Conservation (phyloP, 2,797 vertebrate species). For the Poecile montanus region DNA sequence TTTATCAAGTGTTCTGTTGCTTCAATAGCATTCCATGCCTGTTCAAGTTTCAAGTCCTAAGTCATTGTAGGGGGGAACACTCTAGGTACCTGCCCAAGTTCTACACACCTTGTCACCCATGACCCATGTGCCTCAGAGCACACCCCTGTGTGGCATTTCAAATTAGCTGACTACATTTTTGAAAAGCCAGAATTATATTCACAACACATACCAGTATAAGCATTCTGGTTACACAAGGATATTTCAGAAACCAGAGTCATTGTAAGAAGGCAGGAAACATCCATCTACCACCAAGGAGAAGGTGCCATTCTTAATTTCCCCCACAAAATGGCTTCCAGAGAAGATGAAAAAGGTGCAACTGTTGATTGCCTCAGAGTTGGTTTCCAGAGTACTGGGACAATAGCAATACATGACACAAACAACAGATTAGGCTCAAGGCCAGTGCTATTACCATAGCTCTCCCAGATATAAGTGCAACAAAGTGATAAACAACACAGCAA, state of each 20-base stretch:
- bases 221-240: background rate
- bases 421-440: background rate
- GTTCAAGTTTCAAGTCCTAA: background rate
- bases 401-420: background rate
- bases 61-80: background rate
- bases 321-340: background rate
- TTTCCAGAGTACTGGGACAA: background rate
- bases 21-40: background rate
- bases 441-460: background rate
- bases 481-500: background rate
- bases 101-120: background rate
- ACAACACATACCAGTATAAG: background rate
- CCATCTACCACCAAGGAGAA: background rate
- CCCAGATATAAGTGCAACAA: background rate
- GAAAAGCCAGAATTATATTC: background rate
- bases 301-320: background rate
- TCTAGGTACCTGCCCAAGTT: background rate
- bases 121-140: background rate
- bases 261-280: background rate
- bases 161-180: background rate
- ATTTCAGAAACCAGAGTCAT: background rate
- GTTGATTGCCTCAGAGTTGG: background rate
- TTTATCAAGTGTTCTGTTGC: background rate
- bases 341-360: background rate
- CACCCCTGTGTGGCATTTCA: background rate